Evolutionary conservation across 2,888 invertebrate species (phyloP).

Genomic region (Troides helena): DNA sequence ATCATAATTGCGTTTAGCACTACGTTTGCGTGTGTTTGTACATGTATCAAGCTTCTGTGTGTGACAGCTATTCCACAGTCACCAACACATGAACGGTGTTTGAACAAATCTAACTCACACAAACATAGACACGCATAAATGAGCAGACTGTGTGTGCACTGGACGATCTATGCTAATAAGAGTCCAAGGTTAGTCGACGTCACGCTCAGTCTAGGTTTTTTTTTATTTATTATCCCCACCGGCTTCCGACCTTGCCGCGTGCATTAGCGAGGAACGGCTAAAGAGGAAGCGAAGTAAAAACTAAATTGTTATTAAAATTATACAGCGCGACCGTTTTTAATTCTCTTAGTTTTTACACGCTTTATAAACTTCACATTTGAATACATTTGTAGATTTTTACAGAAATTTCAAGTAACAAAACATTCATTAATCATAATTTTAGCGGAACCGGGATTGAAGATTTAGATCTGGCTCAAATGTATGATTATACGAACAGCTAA

Average conservation of each 20-base stretch:
- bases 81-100: not conserved
- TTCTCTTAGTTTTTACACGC: not conserved
- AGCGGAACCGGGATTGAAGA: too few relatives aligned
- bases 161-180: not conserved
- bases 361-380: not conserved
- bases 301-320: constrained; percentile 16
- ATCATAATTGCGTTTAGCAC: not conserved
- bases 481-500: too few relatives aligned
- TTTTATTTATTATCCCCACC: constrained; percentile 2
- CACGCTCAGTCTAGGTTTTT: constrained; percentile 13
- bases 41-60: not conserved
- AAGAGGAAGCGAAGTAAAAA: constrained; percentile 20
- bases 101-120: not conserved
- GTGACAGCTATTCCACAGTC: not conserved
- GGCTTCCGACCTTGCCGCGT: constrained; percentile 16
- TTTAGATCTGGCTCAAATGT: too few relatives aligned
- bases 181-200: constrained; percentile 14
- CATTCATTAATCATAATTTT: too few relatives aligned
- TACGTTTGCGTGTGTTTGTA: not conserved
- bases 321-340: too few relatives aligned
- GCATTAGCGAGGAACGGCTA: constrained; percentile 14
- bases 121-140: not conserved
- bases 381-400: too few relatives aligned
- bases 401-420: too few relatives aligned
- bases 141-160: not conserved